Percentiles rank a stretch among this genome's conserved stretches.
Conservation (phyloP, 2,797 vertebrate species). For the Simalia tracyae region DNA sequence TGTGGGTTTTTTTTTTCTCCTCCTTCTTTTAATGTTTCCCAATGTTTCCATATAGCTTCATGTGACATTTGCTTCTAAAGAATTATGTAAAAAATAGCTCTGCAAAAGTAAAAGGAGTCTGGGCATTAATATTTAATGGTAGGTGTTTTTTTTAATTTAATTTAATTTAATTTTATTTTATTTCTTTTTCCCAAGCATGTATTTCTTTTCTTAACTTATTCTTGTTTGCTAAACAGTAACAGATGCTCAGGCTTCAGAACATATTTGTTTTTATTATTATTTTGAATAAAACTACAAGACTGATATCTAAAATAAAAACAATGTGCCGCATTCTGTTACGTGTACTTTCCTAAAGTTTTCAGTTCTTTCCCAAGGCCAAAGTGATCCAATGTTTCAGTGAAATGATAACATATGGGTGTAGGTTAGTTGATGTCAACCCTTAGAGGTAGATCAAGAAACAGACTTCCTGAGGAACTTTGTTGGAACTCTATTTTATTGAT, state of each 20-base stretch:
- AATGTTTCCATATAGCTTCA: slow-evolving; percentile 56
- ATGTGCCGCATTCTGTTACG: neutral
- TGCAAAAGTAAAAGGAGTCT: slow-evolving; percentile 47
- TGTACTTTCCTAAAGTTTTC: neutral
- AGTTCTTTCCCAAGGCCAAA: neutral
- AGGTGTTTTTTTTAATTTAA: neutral
- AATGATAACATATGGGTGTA: neutral
- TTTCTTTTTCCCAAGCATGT: slow-evolving; percentile 39
- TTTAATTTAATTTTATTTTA: neutral
- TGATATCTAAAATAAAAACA: neutral
- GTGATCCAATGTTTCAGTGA: neutral
- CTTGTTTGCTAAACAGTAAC: slow-evolving; percentile 35
- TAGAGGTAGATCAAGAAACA: neutral
- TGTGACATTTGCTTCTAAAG: slow-evolving; percentile 68
- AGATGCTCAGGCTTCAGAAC: slow-evolving; percentile 41
- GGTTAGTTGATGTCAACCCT: neutral
- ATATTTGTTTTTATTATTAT: slow-evolving; percentile 8
- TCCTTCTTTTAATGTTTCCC: neutral
- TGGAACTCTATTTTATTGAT: neutral
- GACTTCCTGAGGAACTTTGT: neutral
- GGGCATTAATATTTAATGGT: slow-evolving; percentile 60
- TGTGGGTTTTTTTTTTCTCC: neutral
- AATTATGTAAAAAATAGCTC: slow-evolving; percentile 57
- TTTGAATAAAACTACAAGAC: slow-evolving; percentile 19
- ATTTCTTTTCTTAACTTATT: slow-evolving; percentile 30